Base-by-base conservation (phyloP, 2,888 invertebrate species). In the Zaprionus bogoriensis region DNA sequence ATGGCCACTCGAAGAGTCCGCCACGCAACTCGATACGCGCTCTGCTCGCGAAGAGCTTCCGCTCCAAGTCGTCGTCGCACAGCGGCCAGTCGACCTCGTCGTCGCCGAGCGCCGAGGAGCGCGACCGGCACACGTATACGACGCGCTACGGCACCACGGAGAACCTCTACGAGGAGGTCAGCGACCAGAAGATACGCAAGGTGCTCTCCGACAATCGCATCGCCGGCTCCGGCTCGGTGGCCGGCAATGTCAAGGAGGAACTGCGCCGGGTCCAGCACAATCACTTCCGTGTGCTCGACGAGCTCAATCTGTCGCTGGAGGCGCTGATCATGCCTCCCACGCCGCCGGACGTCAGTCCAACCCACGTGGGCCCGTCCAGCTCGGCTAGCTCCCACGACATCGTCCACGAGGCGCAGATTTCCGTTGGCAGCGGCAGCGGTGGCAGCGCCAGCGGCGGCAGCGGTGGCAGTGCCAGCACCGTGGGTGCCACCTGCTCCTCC, bases 251-350 rank as follows among this genome's bases (percentile, higher is more conserved):
- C 23, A 96, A 95, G 88, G 96, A 96, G 88, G 97, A 97, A 91
- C 94, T 96, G 44, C 93, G 96, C 50, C 93, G 95, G 67, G 96
- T 97, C 28, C 96, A 97, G 89, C 95, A 95, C 67, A 93, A 95
- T 74, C 97, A 97, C 90, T 94, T 95, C 81, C 92, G 96, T 84
- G 96, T 97, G 78, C 93, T 97, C 74, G 96, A 96, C 61, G 96
- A 97, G 90, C 92, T 97, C 67, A 97, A 97, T 92, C 93, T 97
- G 67, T 96, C 96, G 74, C 94, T 96, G 62, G 97, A 97, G 92
- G 96, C 96, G 17, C 95, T 97, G 94, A 92, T 97, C 74, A 97
- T 97, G 97, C 97, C 97, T 22, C 93, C 94, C n/a, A 91, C 91
- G 6, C 91, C 90, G 60, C 91, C 90, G 2, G 91, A 91, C 38